Conservation (phyloP, 2,797 vertebrate genomes). For the Adrianichthys oophorus region DNA sequence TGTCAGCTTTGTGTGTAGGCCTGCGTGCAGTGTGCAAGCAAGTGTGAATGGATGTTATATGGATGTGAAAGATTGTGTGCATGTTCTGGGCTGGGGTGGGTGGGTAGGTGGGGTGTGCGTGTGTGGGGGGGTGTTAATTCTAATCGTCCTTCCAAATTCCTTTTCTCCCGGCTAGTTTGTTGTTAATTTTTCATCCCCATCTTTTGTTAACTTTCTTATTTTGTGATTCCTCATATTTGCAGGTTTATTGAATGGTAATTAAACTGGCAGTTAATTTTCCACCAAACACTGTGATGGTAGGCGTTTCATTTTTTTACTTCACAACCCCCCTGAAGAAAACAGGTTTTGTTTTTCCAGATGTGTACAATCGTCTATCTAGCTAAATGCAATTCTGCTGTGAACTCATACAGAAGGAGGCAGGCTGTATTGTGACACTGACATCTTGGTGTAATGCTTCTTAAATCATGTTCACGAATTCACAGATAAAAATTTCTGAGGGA, state of each 20-base stretch:
- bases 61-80: slow-evolving; percentile 47
- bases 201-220: slow-evolving; percentile 76
- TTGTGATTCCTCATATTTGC: slow-evolving; percentile 83
- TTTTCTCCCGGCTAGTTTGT: slow-evolving; percentile 76
- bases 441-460: slow-evolving; percentile 74
- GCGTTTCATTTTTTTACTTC: slow-evolving; percentile 71
- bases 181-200: slow-evolving; percentile 71
- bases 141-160: slow-evolving; percentile 81
- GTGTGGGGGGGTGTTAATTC: slow-evolving; percentile 69
- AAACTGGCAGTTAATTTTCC: slow-evolving; percentile 85
- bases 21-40: slow-evolving; percentile 54
- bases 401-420: slow-evolving; percentile 93
- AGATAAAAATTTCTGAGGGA: slow-evolving; percentile 65
- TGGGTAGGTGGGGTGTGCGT: slow-evolving; percentile 53
- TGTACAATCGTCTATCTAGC: slow-evolving; percentile 70
- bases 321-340: slow-evolving; percentile 45
- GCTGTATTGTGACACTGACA: slow-evolving; percentile 91
- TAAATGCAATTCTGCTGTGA: slow-evolving; percentile 90
- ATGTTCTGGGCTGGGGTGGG: slow-evolving; percentile 49
- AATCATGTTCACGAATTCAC: slow-evolving; percentile 72
- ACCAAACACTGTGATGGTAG: slow-evolving; percentile 95
- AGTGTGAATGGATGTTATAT: slow-evolving; percentile 49
- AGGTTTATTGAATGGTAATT: slow-evolving; percentile 84
- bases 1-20: slow-evolving; percentile 62
- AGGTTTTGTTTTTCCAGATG: slow-evolving; percentile 57